Base-by-base conservation (phyloP, 2,888 invertebrate genomes). In the Caenorhabditis sp. region DNA sequence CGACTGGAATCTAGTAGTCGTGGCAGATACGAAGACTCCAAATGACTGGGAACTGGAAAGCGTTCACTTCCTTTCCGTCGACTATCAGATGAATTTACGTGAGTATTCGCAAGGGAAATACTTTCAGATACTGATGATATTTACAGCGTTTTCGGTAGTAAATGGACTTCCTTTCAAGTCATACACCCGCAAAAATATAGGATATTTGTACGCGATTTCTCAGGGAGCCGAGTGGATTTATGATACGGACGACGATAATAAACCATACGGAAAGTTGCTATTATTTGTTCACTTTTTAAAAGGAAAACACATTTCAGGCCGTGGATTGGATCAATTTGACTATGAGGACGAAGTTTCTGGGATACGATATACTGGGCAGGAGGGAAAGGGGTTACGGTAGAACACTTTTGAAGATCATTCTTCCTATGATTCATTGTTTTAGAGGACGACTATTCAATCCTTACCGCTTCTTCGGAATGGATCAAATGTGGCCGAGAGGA, bases 401-500 rank as follows among this genome's bases (percentile, higher is more conserved):
- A n/a, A 41, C 15, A 35, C 26, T 15, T n/a, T n/a, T 27, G 2
- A 20, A 17, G 15, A 15, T n/a, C n/a, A n/a, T n/a, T n/a, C 4
- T 37, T 24, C 9, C 5, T 11, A n/a, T n/a, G n/a, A n/a, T n/a
- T n/a, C n/a, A n/a, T n/a, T n/a, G n/a, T 20, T 52, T 50, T 24
- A 73, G 58, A 13, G 8, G 58, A 0, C 37, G 45, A 7, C 43
- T 82, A 2, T 80, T 82, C 78, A 82, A 82, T 35, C 82, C 82
- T 1, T 80, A 82, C 27, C 65, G 70, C 2, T 79, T 73, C 43
- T 82, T 68, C 55, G 82, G 82, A 13, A 35, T 45, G 20, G 43
- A 71, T 4, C 32, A 74, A 15, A 79, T 78, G 75, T 82, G 82
- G 82, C 82, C 82, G 1, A 17, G 82, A 41, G 80, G 82, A 39